Conservation (phyloP, 35 echinoderm and acorn worm species). For the Ophiothrix spiculata region DNA sequence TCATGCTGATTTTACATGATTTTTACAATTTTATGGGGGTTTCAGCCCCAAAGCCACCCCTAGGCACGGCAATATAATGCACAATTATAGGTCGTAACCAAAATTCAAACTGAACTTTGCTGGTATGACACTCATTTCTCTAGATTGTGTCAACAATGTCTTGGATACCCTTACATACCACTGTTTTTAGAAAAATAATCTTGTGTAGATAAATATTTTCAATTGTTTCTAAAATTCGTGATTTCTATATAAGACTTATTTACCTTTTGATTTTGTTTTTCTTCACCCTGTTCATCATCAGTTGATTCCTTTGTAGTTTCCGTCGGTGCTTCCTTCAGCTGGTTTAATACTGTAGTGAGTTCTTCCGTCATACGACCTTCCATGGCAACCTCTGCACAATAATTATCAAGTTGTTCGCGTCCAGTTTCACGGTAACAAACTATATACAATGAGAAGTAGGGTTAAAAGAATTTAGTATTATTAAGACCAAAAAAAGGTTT, state of each 20-base stretch:
- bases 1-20: background rate
- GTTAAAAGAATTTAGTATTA: background rate
- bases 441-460: slow-evolving; percentile 13
- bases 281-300: background rate
- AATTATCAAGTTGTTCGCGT: slow-evolving; percentile 51
- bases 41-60: background rate
- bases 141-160: no score
- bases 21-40: background rate
- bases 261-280: slow-evolving; percentile 2
- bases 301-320: slow-evolving; percentile 7
- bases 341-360: slow-evolving; percentile 52
- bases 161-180: no score
- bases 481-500: background rate
- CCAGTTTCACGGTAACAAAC: slow-evolving; percentile 76
- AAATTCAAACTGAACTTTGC: no score
- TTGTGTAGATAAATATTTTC: background rate
- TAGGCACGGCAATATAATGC: no score
- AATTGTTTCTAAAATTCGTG: background rate
- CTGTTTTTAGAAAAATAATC: no score
- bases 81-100: no score
- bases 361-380: slow-evolving; percentile 83
- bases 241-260: background rate
- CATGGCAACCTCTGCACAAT: slow-evolving; percentile 60
- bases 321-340: slow-evolving; percentile 62
- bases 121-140: no score